A percentile compares a stretch with the other conserved stretches of the same genome.
These are phyloP conservation scores for Crotalus horridus DNA, from an alignment of 2,113 vertebrate species.

Conservation along the genomic window DNA sequence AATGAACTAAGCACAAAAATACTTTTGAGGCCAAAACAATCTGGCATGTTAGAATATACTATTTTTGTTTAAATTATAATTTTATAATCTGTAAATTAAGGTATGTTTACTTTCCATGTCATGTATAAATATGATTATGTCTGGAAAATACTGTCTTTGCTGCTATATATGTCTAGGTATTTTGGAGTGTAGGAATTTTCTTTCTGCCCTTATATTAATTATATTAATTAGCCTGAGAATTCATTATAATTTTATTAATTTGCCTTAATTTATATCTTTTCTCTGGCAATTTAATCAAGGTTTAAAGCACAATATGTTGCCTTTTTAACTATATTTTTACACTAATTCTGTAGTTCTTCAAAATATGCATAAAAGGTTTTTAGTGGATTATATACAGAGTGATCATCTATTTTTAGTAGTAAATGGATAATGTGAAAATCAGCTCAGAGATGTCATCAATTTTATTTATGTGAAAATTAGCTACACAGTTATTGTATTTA, in stretches of 20 bases:
- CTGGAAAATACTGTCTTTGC: not conserved
- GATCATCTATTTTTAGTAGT: not conserved
- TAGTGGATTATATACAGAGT: not conserved
- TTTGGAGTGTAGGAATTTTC: not conserved
- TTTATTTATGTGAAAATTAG: not conserved
- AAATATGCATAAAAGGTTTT: constrained; percentile 49
- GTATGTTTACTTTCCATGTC: not conserved
- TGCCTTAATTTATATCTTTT: not conserved
- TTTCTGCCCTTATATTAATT: not conserved
- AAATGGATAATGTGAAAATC: not conserved
- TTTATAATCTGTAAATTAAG: not conserved
- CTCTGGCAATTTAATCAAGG: not conserved
- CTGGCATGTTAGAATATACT: not conserved
- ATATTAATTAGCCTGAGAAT: not conserved
- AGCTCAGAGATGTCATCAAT: not conserved
- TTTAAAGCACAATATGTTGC: not conserved
- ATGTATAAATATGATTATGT: not conserved
- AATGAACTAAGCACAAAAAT: not conserved
- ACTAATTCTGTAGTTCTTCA: constrained; percentile 42
- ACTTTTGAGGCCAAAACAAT: not conserved
- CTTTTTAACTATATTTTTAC: constrained; percentile 29
- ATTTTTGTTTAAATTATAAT: not conserved
- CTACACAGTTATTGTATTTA: not conserved
- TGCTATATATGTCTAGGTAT: not conserved
- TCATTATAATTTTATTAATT: not conserved